Evolutionary conservation across 2,113 vertebrate genomes (phyloP), one percentile per base, ranked within the genome.

Genomic region (Zingel zingel): DNA sequence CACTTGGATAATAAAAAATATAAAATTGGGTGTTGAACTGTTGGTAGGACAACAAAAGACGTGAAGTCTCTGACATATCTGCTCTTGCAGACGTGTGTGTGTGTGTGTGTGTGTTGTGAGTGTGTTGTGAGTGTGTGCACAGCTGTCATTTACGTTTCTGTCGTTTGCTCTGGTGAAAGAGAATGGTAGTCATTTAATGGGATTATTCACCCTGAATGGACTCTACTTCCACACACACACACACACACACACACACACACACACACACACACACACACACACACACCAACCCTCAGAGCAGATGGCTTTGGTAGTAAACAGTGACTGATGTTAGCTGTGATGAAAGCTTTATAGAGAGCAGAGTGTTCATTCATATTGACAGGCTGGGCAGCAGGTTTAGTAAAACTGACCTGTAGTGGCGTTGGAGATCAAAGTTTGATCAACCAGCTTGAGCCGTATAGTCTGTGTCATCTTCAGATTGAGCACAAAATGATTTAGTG

Each of bases 181-280:
- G 87, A 92, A 85, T 58, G 73, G 90, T 88, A 51, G 91, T 82
- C 88, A 86, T 92, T 94, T 93, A 94, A 92, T 94, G 88, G 74
- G 89, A 94, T 94, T 93, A 93, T 93, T 91, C 87, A 68, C 71
- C 81, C 80, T 91, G 88, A 90, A 89, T 93, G 77, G 89, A 94
- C 88, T 89, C 79, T 9, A 75, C 71, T 79, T 21, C 7, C 68
- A 47, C 70, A 66, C 69, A 62, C 62, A 74, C 70, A 66, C 69
- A 62, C 62, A 74, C 50, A 58, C 66, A 70, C 54, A 71, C 23
- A 67, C 75, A 72, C 74, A 79, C 81, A 69, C 74, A 58, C 80
- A 39, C 72, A 73, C 57, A 53, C 62, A 53, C 50, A 39, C 18
- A 67, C 56, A 43, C 57, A 63, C 57, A 74, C 51, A 65, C 58